Conservation (phyloP, 2,797 vertebrate genomes). For the Chromobotia macracanthus region DNA sequence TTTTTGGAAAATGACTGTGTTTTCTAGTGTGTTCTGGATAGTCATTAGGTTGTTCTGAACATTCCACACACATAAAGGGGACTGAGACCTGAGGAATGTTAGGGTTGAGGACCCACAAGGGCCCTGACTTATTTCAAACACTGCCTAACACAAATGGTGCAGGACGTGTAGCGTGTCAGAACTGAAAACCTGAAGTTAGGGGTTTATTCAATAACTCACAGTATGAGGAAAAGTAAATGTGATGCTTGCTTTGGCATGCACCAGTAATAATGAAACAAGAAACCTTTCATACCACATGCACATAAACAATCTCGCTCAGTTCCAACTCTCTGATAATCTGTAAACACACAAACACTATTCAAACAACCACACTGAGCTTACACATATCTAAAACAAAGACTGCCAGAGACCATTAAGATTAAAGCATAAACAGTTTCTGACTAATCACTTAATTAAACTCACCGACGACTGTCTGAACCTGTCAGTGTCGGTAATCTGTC, state of each 20-base stretch:
- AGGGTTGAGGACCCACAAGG: background rate
- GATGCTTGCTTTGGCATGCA: background rate
- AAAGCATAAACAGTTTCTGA: slow-evolving; percentile 22
- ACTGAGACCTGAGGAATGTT: too few relatives aligned
- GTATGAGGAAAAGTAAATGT: background rate
- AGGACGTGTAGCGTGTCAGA: background rate
- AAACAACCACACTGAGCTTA: slow-evolving; percentile 1
- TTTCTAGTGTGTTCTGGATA: too few relatives aligned
- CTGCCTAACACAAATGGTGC: background rate
- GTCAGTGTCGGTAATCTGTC: too few relatives aligned
- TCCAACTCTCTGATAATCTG: background rate
- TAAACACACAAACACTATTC: slow-evolving; percentile 12
- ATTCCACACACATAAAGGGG: too few relatives aligned
- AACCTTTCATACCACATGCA: background rate
- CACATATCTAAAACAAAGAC: background rate
- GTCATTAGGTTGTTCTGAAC: too few relatives aligned
- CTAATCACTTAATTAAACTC: slow-evolving; percentile 32
- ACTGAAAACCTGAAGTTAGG: background rate
- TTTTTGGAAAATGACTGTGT: too few relatives aligned
- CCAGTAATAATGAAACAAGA: background rate
- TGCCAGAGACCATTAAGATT: background rate
- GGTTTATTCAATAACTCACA: background rate
- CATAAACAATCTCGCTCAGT: too few relatives aligned
- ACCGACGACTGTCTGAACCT: slow-evolving; percentile 17
- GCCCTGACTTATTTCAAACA: background rate